Conservation (phyloP, 2,113 vertebrate genomes). For the Campylomormyrus tamandua region DNA sequence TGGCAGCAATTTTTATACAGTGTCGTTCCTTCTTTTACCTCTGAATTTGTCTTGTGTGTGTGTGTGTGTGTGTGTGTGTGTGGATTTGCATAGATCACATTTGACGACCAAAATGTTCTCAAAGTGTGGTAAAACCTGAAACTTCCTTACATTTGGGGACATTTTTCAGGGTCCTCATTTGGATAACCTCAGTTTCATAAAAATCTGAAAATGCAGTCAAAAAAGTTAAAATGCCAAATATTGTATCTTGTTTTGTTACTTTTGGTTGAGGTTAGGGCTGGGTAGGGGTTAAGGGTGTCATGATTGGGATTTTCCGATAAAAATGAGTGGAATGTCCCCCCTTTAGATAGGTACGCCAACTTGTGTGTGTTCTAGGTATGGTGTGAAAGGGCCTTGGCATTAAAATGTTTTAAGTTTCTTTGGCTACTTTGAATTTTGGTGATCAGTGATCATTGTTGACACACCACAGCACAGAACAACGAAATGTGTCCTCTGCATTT, state of each 20-base stretch:
- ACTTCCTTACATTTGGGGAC: no score
- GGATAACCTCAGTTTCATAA: no score
- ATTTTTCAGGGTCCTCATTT: no score
- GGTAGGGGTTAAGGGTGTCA: background rate
- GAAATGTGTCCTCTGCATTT: no score
- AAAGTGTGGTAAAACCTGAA: no score
- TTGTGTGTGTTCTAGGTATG: background rate
- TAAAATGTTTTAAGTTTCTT: background rate
- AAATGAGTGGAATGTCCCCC: background rate
- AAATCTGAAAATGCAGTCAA: no score
- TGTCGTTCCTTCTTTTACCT: background rate
- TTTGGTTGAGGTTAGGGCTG: background rate
- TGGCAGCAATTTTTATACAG: background rate
- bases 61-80: background rate
- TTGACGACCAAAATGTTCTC: no score
- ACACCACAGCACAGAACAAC: no score
- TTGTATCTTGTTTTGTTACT: background rate
- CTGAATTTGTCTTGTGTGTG: background rate
- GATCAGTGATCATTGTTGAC: no score
- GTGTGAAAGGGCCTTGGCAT: background rate
- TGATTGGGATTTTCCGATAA: background rate
- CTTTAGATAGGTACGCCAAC: background rate
- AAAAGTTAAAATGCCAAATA: background rate
- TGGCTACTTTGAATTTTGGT: background rate
- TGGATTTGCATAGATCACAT: background rate